Base-by-base conservation (phyloP, 2,113 vertebrate species). In the Cavia porcellus region DNA sequence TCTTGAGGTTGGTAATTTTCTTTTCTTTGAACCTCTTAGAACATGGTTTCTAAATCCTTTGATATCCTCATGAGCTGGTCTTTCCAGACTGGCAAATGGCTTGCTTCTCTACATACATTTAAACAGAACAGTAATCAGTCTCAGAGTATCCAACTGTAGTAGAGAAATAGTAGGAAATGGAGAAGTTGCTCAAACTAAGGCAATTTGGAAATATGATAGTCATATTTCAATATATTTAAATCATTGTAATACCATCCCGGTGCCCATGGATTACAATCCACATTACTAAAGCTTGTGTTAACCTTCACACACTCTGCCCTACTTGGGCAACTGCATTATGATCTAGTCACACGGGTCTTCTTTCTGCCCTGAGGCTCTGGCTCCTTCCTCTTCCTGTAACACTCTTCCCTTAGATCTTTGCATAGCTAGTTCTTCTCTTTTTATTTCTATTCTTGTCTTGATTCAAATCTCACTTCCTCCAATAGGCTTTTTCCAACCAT, bases 381-480 rank as follows among this genome's bases (percentile, higher is more conserved):
- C 42, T 59, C 61, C 82, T 92, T 19, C 9, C 13, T 89, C 28
- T 86, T n/a, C 42, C 45, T 28, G 30, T 7, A 62, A 0, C 32
- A 5, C 3, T 82, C 15, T 86, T 72, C 25, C 64, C 50, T 57
- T 70, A 85, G 72, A 87, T 57, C 52, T 89, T 86, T 89, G 45
- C 42, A 50, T 52, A 20, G 3, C 45, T 70, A 62, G 9, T 47
- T 86, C 32, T 91, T 55, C 55, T 82, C 42, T 9, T 50, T 80
- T 91, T 38, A 77, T 72, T 30, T 19, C 57, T 52, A 19, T 66
- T 90, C 42, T 25, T 75, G 38, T 83, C 52, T 86, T 57, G 61
- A 14, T 30, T 90, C 45, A 88, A 70, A 50, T 92, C 38, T 96
- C 25, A 97, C 64, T 88, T 97, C 22, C 13, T 86, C 59, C 35